Evolutionary conservation across 2,113 vertebrate species (phyloP).

Genomic region (Rhea americana): DNA sequence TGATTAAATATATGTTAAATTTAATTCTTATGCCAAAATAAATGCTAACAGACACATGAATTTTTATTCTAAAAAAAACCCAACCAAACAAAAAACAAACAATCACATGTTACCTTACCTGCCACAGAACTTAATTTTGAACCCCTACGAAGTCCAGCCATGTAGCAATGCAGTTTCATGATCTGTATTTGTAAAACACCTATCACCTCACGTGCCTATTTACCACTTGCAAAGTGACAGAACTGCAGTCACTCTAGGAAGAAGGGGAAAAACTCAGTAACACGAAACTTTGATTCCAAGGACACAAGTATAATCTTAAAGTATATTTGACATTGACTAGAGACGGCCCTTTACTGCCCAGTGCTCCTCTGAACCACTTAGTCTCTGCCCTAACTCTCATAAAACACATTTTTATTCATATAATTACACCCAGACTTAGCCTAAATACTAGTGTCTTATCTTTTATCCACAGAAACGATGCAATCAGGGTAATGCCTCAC

Average conservation of each 20-base stretch:
- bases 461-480: background rate
- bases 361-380: background rate
- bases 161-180: background rate
- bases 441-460: background rate
- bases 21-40: background rate
- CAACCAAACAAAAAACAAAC: no score
- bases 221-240: background rate
- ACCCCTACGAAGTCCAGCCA: background rate
- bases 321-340: background rate
- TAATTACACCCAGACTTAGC: background rate
- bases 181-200: background rate
- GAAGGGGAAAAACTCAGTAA: background rate
- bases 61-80: background rate
- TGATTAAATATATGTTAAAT: background rate
- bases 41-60: background rate
- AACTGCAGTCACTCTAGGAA: background rate
- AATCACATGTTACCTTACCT: background rate
- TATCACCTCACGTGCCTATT: background rate
- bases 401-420: background rate
- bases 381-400: background rate
- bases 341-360: no score
- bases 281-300: background rate
- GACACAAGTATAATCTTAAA: background rate
- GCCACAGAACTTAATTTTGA: background rate
- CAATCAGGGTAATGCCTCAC: background rate